Evolutionary conservation across 1,140 invertebrate genomes (phyloP), one percentile per base, ranked within the genome.

Genomic region (Cephus cinctus): DNA sequence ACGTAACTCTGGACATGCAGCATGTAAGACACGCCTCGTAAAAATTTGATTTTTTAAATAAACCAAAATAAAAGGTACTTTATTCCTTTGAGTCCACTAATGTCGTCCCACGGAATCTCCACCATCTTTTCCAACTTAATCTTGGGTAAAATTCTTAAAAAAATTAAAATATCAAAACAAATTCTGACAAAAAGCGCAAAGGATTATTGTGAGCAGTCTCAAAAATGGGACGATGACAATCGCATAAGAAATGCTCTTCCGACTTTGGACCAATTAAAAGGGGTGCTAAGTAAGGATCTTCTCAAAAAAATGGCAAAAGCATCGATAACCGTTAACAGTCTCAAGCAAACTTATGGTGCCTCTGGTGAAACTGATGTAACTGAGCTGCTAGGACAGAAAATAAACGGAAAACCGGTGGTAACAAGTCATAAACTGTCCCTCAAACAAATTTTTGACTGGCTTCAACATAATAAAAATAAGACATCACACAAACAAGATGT

Each of bases 281-380:
- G 15, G 21, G 23, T 27, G 4, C 5, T 46, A 3, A 22, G 44
- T 18, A 34, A 46, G 19, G 23, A 3, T 21, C 21, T 46, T 46
- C 34, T 34, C 6, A 47, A 47, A 20, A 47, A 47, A 20, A 40
- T 47, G 20, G 45, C 36, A 6, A 21, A 31, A 12, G 45, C 45
- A 2, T 40, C 45, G 21, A 31, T 47, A 18, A 40, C 45, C 8
- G 32, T 41, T 27, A 20, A 47, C 8, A 5, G 18, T 25, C 15
- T 40, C 1, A 4, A 32, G 20, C 12, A 40, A 20, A 12, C 36
- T 30, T 47, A 20, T 47, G 22, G 14, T 5, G 45, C 15, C 1
- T 21, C 25, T 3, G 45, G 34, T 18, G n/a, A 5, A 23, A 3
- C 16, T 23, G 36, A 36, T 11, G 40, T 47, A 12, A 16, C 25